phyloP scores from a whole-genome alignment of 1,140 invertebrate genomes.

The Drosophila punjabiensis region DNA sequence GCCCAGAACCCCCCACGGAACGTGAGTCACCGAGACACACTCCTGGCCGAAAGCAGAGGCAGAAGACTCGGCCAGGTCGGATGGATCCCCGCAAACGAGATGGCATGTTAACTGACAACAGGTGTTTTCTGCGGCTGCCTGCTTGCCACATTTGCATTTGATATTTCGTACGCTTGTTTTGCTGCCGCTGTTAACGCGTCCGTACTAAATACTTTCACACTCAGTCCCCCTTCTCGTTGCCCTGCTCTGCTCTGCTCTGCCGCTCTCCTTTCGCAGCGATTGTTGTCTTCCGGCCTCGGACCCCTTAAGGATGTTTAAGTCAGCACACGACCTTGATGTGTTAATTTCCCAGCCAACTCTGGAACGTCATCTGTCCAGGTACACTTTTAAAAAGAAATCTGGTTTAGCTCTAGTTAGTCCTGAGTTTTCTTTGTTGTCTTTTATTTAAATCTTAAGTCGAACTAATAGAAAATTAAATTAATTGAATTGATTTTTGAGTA shows the following conservation, averaged over 20 bases:
- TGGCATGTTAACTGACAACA: conserved; percentile 66
- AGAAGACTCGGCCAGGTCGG: conserved; percentile 24
- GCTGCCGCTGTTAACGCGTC: conserved; percentile 62
- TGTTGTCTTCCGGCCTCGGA: conserved; percentile 66
- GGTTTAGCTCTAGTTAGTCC: background rate
- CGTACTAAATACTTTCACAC: conserved; percentile 80
- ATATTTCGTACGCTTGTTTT: conserved; percentile 57
- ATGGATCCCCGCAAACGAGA: conserved; percentile 26
- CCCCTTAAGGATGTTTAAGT: conserved; percentile 49
- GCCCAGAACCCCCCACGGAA: conserved; percentile 31
- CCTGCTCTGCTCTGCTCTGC: background rate
- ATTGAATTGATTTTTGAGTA: background rate
- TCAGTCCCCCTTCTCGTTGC: conserved; percentile 14
- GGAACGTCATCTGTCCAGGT: conserved; percentile 25
- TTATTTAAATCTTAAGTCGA: background rate
- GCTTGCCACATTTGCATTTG: conserved; percentile 71
- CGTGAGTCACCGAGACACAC: conserved; percentile 32
- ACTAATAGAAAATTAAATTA: background rate
- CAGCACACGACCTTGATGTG: conserved; percentile 78
- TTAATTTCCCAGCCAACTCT: conserved; percentile 69
- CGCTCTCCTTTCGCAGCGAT: conserved; percentile 36
- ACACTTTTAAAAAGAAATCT: conserved; percentile 39
- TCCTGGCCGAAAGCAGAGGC: conserved; percentile 25
- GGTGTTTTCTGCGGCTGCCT: conserved; percentile 65
- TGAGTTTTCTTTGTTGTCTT: background rate